Evolutionary conservation across 2,797 vertebrate species (phyloP), one percentile per base, ranked within the genome.

Genomic region (Dermochelys coriacea): DNA sequence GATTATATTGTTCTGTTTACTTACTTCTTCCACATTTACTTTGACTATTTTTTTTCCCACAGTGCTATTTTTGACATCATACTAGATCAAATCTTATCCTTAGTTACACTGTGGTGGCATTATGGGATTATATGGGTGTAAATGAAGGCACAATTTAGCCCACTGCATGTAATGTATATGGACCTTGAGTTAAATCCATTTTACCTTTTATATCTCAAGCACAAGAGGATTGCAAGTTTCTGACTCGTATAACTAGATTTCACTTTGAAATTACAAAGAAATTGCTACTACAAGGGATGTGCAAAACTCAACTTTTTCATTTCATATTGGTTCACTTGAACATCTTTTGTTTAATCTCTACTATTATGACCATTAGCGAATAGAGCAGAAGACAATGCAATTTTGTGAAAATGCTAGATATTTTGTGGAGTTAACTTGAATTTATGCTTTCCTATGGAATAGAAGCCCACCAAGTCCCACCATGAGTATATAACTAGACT

Each of bases 1-100:
- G 47, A 8, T 90, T 85, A 75, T 21, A 31, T 61, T 87, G 68
- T 91, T 82, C 83, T 91, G 57, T 83, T 82, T 45, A 80, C 93
- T 95, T 93, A 75, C 41, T 96, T 94, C 83, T 90, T 93, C 61
- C 37, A 6, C 41, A 15, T 82, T 93, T 94, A 79, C 47, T 86
- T 85, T 45, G 47, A 82, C 85, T 94, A 91, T 92, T 55, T 49
- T 85, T 90, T 61, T 34, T 9, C 34, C 5, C 91, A 87, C 9
- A 12, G 19, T 94, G 71, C 79, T 96, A 90, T 96, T 97, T 97
- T 93, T 93, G 91, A 94, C 95, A 93, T 95, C 91, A 85, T 82
- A 82, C 71, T 83, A 80, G 95, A 94, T 93, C 91, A 93, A 93
- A 88, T 95, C 93, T 90, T 93, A 61, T 61, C 75, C 86, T 93